Evolutionary conservation across 2,797 vertebrate genomes (phyloP), one percentile per base, ranked within the genome.

Genomic region (Enteromius treurensis): DNA sequence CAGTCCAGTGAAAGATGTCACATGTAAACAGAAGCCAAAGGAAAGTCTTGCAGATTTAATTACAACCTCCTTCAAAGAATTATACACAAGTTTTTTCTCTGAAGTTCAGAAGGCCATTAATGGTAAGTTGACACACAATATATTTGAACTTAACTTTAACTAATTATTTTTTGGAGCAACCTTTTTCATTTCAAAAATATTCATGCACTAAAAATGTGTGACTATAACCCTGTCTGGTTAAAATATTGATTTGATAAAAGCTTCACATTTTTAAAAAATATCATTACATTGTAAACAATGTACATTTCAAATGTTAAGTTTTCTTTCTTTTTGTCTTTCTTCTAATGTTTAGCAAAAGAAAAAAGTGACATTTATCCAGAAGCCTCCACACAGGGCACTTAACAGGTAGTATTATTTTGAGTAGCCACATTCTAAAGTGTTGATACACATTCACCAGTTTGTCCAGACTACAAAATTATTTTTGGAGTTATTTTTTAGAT

Each of bases 1-100:
- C 15, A 85, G 53, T 55, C 67, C 26, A 19, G 49, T 64, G 21
- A 29, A 23, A 19, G 82, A 84, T 79, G 82, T 87, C 64, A 34
- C 55, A 13, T 79, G 80, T 73, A n/a, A n/a, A 42, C 40, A 42
- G 40, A 42, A 42, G 40, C 40, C 40, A 3, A 42, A 42, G 40
- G 40, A 42, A 11, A 42, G 7, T 11, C 5, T 79, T 40, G 13
- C 79, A 40, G 37, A 26, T 47, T 49, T 26, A 47, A 17, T n/a
- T 45, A 1, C 5, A 26, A 6, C 7, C 9, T 8, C 6, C 14
- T 13, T 71, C 0, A 14, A 1, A 23, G 5, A 13, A 23, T 11
- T 69, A 11, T 69, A 14, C 11, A n/a, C 1, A 42, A 23, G 65
- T 13, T 23, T 13, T 14, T 6, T n/a, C 10, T 23, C 11, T 13